phyloP scores from a whole-genome alignment of 23 tunicate species.

The Ciona savignyi region DNA sequence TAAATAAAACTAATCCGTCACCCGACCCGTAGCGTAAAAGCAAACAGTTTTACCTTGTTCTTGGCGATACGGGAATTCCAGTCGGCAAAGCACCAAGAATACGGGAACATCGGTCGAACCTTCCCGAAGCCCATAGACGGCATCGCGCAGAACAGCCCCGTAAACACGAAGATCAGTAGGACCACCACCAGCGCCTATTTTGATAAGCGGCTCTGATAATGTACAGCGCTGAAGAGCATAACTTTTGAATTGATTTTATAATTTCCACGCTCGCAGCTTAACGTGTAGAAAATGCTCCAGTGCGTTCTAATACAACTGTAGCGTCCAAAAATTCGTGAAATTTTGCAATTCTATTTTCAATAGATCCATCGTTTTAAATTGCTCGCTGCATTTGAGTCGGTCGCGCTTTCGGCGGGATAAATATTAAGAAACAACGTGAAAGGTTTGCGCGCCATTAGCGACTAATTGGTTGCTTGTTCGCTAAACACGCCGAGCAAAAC shows the following conservation, averaged over 20 bases:
- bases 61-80: conserved; percentile 42
- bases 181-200: conserved; percentile 31
- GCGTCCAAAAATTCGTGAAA: too few relatives aligned
- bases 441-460: too few relatives aligned
- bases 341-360: too few relatives aligned
- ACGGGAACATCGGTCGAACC: conserved; percentile 56
- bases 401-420: too few relatives aligned
- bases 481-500: background rate
- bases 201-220: background rate
- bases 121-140: conserved; percentile 55
- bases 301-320: too few relatives aligned
- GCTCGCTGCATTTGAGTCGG: too few relatives aligned
- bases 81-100: conserved; percentile 70
- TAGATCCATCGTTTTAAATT: too few relatives aligned
- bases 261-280: too few relatives aligned
- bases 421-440: too few relatives aligned
- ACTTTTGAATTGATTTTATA: too few relatives aligned
- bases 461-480: background rate
- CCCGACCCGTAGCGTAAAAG: background rate
- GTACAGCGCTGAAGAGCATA: background rate
- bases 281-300: too few relatives aligned
- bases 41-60: conserved; percentile 14
- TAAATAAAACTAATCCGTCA: background rate
- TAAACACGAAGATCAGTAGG: conserved; percentile 6
- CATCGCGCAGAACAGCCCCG: conserved; percentile 16